Conservation (phyloP, 1,140 invertebrate species). For the Formica exsecta region DNA sequence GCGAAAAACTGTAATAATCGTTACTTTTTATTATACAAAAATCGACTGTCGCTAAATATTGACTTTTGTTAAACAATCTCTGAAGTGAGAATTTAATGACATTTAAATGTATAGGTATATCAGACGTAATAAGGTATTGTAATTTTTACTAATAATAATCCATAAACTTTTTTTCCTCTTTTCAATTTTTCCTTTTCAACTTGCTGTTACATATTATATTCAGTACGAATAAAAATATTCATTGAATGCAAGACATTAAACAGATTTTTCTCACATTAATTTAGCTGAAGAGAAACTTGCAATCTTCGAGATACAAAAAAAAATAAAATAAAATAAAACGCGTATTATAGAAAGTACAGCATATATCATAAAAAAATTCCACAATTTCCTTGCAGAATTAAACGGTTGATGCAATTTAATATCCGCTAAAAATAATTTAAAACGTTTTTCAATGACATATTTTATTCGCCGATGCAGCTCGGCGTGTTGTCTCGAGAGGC, state of each 20-base stretch:
- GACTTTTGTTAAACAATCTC: conserved; percentile 20
- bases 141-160: neutral
- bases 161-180: neutral
- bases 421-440: neutral
- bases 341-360: neutral
- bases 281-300: neutral
- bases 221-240: neutral
- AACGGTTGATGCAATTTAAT: conserved; percentile 4
- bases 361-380: neutral
- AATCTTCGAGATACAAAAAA: neutral
- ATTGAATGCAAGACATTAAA: neutral
- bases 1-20: neutral
- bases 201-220: neutral
- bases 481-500: neutral
- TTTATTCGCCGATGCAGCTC: neutral
- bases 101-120: neutral
- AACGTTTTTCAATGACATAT: neutral
- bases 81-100: neutral
- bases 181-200: neutral
- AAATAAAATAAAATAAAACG: neutral
- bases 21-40: neutral
- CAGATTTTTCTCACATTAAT: neutral
- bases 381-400: neutral
- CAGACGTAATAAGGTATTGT: neutral
- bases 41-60: conserved; percentile 8